phyloP scores from a whole-genome alignment of 2,888 invertebrate species.

The Polymixis lichenea region DNA sequence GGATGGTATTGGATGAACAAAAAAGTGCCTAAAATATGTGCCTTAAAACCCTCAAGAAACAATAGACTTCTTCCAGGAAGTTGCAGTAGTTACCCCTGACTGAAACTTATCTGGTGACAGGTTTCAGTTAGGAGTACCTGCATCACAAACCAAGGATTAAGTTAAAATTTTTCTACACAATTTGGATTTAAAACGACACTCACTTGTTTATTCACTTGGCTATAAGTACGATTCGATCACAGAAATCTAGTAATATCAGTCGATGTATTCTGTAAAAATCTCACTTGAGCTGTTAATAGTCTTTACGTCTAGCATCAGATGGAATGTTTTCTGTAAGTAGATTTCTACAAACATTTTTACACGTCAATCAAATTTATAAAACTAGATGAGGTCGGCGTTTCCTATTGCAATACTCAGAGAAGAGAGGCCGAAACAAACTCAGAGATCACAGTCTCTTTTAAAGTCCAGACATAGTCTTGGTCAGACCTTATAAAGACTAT shows the following conservation, averaged over 20 bases:
- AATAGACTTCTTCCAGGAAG: not conserved
- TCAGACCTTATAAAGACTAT: too few relatives aligned
- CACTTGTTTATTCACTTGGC: not conserved
- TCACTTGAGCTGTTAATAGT: not conserved
- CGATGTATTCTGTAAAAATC: not conserved
- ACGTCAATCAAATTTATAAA: too few relatives aligned
- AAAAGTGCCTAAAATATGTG: not conserved
- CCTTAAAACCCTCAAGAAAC: not conserved
- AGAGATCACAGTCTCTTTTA: too few relatives aligned
- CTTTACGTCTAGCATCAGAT: too few relatives aligned
- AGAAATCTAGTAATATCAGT: constrained; percentile 1
- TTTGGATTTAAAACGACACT: not conserved
- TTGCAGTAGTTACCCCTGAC: not conserved
- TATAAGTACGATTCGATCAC: not conserved
- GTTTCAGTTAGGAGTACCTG: not conserved
- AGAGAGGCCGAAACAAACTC: too few relatives aligned
- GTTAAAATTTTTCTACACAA: too few relatives aligned
- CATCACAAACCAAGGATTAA: not conserved
- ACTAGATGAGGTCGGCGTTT: too few relatives aligned
- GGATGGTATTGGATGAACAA: not conserved
- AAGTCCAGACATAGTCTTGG: too few relatives aligned
- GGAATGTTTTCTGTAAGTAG: too few relatives aligned
- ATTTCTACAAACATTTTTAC: too few relatives aligned
- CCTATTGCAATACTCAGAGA: too few relatives aligned
- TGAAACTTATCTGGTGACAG: not conserved